A percentile compares a stretch with the other conserved stretches of the same genome.
phyloP scores from a whole-genome alignment of 2,797 vertebrate species.

The Sandelia bainsii region DNA sequence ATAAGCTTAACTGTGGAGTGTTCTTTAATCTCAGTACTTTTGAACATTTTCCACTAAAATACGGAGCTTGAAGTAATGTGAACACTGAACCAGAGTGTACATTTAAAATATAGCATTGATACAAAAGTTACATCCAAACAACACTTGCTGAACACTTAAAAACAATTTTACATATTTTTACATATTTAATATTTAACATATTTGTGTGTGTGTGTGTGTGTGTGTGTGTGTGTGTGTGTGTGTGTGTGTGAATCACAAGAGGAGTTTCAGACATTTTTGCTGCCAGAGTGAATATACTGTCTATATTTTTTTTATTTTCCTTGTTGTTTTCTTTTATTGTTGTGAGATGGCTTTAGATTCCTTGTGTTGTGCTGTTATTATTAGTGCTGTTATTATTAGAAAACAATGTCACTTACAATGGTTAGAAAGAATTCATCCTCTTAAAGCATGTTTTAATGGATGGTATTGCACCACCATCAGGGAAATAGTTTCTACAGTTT shows the following conservation, averaged over 20 bases:
- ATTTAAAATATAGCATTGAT: background rate
- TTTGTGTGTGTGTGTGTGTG: background rate
- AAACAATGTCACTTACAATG: too few species aligned
- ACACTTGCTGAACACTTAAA: background rate
- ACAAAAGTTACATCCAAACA: background rate
- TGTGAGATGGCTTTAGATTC: background rate
- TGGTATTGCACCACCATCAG: conserved; percentile 49
- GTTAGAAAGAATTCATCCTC: background rate
- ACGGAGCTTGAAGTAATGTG: background rate
- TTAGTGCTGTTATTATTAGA: too few species aligned
- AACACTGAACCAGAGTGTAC: background rate
- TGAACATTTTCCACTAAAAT: conserved; percentile 18
- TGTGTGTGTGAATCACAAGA: background rate
- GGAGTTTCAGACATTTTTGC: background rate
- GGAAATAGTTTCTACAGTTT: background rate
- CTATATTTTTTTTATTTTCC: background rate
- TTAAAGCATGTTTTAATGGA: background rate
- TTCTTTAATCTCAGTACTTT: conserved; percentile 6
- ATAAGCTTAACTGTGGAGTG: background rate
- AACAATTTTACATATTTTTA: background rate
- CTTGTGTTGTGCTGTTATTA: background rate
- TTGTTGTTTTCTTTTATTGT: background rate
- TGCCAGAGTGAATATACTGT: background rate
- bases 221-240: background rate
- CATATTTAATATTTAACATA: too few species aligned